These are phyloP conservation scores for Eunapius fragilis DNA, from an alignment of 37 sponge, comb jelly and placozoan genomes.

Conservation along the genomic window DNA sequence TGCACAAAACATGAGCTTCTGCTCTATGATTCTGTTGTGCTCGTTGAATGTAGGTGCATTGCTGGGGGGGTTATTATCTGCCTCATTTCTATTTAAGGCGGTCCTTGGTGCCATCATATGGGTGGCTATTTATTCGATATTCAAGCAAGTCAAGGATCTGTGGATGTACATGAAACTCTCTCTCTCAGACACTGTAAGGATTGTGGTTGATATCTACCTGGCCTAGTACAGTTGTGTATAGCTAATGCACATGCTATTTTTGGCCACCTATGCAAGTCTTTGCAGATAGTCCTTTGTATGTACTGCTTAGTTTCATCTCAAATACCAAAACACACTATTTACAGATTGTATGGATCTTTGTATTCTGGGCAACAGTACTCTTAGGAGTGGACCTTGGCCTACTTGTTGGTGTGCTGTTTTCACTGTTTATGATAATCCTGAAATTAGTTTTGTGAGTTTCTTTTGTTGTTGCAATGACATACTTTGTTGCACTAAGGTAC, in stretches of 20 bases:
- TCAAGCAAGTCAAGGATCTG: constrained; percentile 63
- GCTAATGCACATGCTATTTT: too few species aligned
- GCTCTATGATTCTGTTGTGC: too few species aligned
- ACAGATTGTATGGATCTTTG: constrained; percentile 17
- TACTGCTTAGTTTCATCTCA: too few species aligned
- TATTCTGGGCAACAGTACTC: constrained; percentile 21
- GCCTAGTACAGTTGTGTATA: too few species aligned
- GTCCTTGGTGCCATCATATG: constrained; percentile 69
- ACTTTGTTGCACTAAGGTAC: too few species aligned
- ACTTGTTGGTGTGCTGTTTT: constrained; percentile 27
- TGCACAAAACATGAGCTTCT: too few species aligned
- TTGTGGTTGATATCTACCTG: background rate
- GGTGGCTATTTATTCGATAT: constrained; percentile 77
- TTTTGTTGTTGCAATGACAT: background rate
- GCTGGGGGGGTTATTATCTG: too few species aligned
- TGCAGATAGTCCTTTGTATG: too few species aligned
- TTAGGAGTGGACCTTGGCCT: constrained; percentile 30
- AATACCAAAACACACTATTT: background rate
- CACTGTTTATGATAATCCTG: constrained; percentile 19
- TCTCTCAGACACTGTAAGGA: constrained; percentile 42
- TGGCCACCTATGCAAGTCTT: too few species aligned
- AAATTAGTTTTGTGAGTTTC: constrained; percentile 20
- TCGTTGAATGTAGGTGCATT: too few species aligned
- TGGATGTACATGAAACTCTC: constrained; percentile 61
- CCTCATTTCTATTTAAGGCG: constrained; percentile 28